Evolutionary conservation across 2,888 invertebrate species (phyloP).

Genomic region (Hyposoter dolosus): DNA sequence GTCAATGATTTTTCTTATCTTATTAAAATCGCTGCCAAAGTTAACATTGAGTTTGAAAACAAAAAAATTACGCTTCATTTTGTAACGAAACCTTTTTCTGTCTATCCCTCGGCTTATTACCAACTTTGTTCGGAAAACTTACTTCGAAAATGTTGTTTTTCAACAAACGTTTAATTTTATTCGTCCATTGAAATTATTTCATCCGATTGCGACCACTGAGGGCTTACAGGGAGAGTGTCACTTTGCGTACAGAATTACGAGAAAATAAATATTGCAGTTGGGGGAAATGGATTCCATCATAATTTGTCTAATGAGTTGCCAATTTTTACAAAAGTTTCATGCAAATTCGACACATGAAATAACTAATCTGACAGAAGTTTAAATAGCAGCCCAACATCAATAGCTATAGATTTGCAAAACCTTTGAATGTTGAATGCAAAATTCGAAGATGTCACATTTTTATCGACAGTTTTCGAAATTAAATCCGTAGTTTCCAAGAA

Average conservation of each 20-base stretch:
- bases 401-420: too few species aligned
- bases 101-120: neutral
- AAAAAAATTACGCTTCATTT: neutral
- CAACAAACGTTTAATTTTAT: neutral
- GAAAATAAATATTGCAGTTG: too few species aligned
- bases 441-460: too few species aligned
- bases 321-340: too few species aligned
- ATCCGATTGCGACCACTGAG: neutral
- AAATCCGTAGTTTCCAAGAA: too few species aligned
- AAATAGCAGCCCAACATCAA: too few species aligned
- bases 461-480: too few species aligned
- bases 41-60: neutral
- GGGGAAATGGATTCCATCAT: too few species aligned
- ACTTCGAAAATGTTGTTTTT: neutral
- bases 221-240: neutral
- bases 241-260: neutral
- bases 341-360: too few species aligned
- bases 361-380: too few species aligned
- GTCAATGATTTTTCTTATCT: conserved; percentile 1
- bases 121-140: neutral
- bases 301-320: too few species aligned
- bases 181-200: neutral
- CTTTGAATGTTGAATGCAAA: too few species aligned
- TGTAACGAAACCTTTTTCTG: neutral
- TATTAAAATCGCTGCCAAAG: neutral